These are phyloP conservation scores for Oscheius sp. DNA, from an alignment of 1,140 invertebrate species.

Conservation along the genomic window DNA sequence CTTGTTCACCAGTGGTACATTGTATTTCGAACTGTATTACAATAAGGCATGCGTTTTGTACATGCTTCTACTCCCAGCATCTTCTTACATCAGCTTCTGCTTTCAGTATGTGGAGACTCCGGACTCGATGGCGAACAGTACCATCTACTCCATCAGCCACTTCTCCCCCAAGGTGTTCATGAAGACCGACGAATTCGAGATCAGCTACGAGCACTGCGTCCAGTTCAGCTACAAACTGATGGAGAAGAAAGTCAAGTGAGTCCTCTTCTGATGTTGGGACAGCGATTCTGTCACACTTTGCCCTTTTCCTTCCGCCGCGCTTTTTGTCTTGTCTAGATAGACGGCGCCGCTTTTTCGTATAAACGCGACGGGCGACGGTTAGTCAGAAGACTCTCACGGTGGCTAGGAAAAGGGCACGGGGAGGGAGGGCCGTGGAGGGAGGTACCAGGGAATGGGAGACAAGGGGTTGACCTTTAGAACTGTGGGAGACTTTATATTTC, in stretches of 20 bases:
- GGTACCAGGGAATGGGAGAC: background rate
- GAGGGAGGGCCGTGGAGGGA: background rate
- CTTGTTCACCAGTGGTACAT: no score
- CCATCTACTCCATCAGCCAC: background rate
- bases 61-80: no score
- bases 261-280: background rate
- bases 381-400: background rate
- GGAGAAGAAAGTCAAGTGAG: conserved; percentile 26
- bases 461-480: no score
- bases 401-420: background rate
- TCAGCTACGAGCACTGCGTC: conserved; percentile 4
- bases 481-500: no score
- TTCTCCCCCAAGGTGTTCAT: conserved; percentile 12
- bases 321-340: background rate
- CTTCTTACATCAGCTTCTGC: background rate
- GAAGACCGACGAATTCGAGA: background rate
- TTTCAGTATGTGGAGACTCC: conserved; percentile 9
- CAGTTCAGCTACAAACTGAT: conserved; percentile 17
- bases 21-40: no score
- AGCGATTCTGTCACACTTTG: background rate
- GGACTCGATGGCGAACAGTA: background rate
- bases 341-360: no score
- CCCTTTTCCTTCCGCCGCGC: background rate
- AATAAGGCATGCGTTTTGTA: no score
- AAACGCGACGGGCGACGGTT: no score